Evolutionary conservation across 2,888 invertebrate species (phyloP).

Genomic region (Junonia oenone): DNA sequence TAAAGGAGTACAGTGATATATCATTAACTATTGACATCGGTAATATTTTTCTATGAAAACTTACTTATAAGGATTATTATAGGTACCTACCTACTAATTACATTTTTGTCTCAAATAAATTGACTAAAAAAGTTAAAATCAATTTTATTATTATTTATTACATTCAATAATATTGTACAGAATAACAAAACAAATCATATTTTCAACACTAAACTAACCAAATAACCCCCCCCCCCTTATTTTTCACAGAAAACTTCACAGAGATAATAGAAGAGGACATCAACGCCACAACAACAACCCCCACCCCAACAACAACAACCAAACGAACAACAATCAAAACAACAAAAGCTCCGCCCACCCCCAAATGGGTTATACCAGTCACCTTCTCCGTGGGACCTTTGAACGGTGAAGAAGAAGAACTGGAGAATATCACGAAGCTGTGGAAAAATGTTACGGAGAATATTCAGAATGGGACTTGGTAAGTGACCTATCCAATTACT

Average conservation of each 20-base stretch:
- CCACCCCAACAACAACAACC: constrained; percentile 46
- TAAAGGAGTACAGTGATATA: too few relatives aligned
- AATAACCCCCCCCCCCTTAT: too few relatives aligned
- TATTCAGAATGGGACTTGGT: constrained; percentile 63
- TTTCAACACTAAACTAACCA: too few relatives aligned
- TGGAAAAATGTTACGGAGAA: constrained; percentile 52
- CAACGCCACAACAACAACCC: constrained; percentile 52
- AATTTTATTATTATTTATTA: too few relatives aligned
- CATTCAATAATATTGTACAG: too few relatives aligned
- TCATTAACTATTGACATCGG: too few relatives aligned
- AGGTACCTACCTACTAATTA: too few relatives aligned
- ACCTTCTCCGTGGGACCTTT: constrained; percentile 85
- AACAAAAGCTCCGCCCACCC: constrained; percentile 48
- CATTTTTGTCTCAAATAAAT: too few relatives aligned
- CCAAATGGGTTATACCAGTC: constrained; percentile 88
- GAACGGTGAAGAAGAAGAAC: constrained; percentile 58
- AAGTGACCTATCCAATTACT: constrained; percentile 23
- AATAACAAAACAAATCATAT: too few relatives aligned
- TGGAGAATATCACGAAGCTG: constrained; percentile 49
- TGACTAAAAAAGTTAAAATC: too few relatives aligned
- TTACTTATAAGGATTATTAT: too few relatives aligned
- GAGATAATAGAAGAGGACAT: constrained; percentile 59
- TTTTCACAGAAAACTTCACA: constrained; percentile 66
- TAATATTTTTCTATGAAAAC: too few relatives aligned
- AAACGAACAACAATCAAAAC: constrained; percentile 37